Percentiles rank a stretch among this genome's conserved stretches.
Evolutionary conservation across 2,113 vertebrate genomes (phyloP).

Genomic region (Otocyon megalotis): DNA sequence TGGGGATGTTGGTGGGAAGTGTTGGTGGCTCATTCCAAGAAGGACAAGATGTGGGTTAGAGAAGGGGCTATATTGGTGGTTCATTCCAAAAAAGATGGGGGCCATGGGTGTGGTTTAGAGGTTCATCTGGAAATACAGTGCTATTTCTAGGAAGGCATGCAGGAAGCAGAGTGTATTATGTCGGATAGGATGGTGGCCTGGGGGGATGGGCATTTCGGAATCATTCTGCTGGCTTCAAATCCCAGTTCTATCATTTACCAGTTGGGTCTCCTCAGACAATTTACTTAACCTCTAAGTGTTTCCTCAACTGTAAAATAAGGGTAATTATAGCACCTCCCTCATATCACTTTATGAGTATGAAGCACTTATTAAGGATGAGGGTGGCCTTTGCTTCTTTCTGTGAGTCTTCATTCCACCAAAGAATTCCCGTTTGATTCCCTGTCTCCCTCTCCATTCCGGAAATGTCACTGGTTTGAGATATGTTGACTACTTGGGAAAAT

Average conservation of each 20-base stretch:
- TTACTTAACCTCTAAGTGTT: not conserved
- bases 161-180: not conserved
- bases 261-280: not conserved
- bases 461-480: slow-evolving; percentile 48
- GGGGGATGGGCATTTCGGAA: not conserved
- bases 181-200: not conserved
- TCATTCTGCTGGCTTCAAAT: not conserved
- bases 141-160: not conserved
- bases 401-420: not conserved
- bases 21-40: not conserved
- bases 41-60: not conserved
- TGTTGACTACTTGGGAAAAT: slow-evolving; percentile 4
- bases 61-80: not conserved
- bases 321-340: too few species aligned
- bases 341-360: not conserved
- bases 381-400: not conserved
- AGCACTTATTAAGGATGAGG: not conserved
- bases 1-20: not conserved
- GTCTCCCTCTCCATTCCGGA: not conserved
- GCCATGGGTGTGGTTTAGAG: not conserved
- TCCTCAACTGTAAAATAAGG: not conserved
- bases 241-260: not conserved
- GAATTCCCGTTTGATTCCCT: not conserved
- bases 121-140: not conserved
- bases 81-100: not conserved